Evolutionary conservation across 2,888 invertebrate species (phyloP).

Genomic region (Agrochola circellaris): DNA sequence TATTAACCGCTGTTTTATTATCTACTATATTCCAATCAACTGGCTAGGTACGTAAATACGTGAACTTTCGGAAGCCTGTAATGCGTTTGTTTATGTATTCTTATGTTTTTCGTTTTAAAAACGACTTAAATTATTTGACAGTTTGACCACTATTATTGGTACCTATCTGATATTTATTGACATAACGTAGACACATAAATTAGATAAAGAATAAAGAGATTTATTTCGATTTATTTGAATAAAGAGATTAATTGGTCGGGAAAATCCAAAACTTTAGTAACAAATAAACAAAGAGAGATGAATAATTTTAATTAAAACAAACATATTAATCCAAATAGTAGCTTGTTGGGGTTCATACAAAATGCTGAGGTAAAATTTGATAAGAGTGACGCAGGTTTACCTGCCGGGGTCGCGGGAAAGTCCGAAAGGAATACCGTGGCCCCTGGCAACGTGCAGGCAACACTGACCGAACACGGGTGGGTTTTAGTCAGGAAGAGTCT

Average conservation of each 20-base stretch:
- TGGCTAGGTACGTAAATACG: slow-evolving; percentile 12
- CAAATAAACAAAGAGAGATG: slow-evolving; percentile 37
- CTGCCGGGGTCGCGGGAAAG: too few relatives aligned
- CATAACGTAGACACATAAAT: too few relatives aligned
- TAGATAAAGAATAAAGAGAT: too few relatives aligned
- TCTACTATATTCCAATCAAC: slow-evolving; percentile 55
- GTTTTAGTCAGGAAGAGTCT: too few relatives aligned
- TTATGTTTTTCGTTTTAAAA: background rate
- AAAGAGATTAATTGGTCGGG: background rate
- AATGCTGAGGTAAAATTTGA: slow-evolving; percentile 66
- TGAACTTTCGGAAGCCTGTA: slow-evolving; percentile 16
- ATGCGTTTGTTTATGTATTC: too few relatives aligned
- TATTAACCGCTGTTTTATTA: slow-evolving; percentile 74
- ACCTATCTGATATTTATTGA: background rate
- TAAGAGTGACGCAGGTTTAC: slow-evolving; percentile 61
- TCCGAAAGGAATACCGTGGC: too few relatives aligned
- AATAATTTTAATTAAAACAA: slow-evolving; percentile 47
- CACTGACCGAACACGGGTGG: too few relatives aligned
- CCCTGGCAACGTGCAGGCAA: too few relatives aligned
- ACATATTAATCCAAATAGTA: slow-evolving; percentile 52
- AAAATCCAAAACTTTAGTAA: slow-evolving; percentile 13
- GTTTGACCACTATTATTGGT: background rate
- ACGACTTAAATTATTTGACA: background rate
- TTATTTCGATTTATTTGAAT: too few relatives aligned
- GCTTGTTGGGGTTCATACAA: slow-evolving; percentile 56